These are phyloP conservation scores for Synanceia verrucosa DNA, from an alignment of 2,797 vertebrate genomes.

Conservation along the genomic window DNA sequence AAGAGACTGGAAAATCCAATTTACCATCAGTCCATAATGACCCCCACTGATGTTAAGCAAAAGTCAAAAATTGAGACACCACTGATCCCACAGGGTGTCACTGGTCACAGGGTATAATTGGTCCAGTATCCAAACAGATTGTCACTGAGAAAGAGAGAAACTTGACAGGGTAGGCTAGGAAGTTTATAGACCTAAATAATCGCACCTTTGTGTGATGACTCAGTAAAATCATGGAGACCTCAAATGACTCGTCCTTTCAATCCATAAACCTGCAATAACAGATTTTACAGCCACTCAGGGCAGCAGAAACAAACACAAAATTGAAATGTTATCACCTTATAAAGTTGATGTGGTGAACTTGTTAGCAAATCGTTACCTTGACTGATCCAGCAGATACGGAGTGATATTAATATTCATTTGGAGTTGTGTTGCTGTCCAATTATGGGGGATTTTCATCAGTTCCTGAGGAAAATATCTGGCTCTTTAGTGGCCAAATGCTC, in stretches of 20 bases:
- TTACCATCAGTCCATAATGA: neutral
- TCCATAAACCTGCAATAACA: constrained; percentile 9
- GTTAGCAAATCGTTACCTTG: neutral
- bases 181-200: neutral
- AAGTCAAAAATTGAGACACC: neutral
- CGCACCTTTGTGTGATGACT: neutral
- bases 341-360: constrained; percentile 3
- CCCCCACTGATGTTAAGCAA: neutral
- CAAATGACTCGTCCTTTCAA: constrained; percentile 2
- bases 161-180: neutral
- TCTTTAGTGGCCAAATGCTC: neutral
- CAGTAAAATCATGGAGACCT: neutral
- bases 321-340: constrained; percentile 10
- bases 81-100: no score
- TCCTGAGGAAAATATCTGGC: neutral
- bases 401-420: neutral
- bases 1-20: neutral
- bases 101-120: no score
- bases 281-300: neutral
- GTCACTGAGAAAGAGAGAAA: neutral
- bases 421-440: neutral
- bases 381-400: neutral
- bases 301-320: neutral
- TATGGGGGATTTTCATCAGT: neutral
- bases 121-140: neutral